Evolutionary conservation across 1,140 invertebrate genomes (phyloP), one percentile per base, ranked within the genome.

Genomic region (Trichogramma pretiosum): DNA sequence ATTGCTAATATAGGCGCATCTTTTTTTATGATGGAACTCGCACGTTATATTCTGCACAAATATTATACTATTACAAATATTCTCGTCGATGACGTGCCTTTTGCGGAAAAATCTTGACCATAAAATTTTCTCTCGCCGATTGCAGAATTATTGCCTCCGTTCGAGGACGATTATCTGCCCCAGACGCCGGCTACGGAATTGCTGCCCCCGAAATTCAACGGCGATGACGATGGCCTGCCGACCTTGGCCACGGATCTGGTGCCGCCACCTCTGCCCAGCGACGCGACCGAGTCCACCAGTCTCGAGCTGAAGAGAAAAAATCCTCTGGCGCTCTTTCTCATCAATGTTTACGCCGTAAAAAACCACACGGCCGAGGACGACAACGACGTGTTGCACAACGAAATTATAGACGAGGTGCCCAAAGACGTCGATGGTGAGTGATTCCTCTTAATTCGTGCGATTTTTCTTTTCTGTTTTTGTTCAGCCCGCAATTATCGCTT

Each of bases 321-420:
- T 1, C 49, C 38, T n/a, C 33, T 54, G 7, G 49, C 61, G 5
- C 22, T 70, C 1, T 72, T 63, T 45, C 18, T 72, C 3, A 59
- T 72, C 18, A 72, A 70, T 52, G 35, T 72, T 13, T 70, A 53
- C 22, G 69, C 61, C 1, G 48, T 72, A 11, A 66, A 61, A 47
- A 72, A 72, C 28, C 13, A 24, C 8, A 61, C 59, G 0, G 59
- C 58, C 24, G 55, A 55, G n/a, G 22, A 48, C 2, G 38, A 45
- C 0, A 50, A 53, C 24, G 58, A 61, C 53, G 53, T 58, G 14
- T 42, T 57, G 14, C 53, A 59, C 39, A 46, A 54, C 28, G 48
- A 55, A 19, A 38, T 59, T 9, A 41, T 55, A 11, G 9, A 52
- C 10, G 53, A 56, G 37, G 38, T 57, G 23, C 55, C 57, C 16